Percentiles rank a stretch among this genome's conserved stretches.
These are phyloP conservation scores for Tryphoninae sp. DNA, from an alignment of 2,888 invertebrate genomes.

Conservation along the genomic window DNA sequence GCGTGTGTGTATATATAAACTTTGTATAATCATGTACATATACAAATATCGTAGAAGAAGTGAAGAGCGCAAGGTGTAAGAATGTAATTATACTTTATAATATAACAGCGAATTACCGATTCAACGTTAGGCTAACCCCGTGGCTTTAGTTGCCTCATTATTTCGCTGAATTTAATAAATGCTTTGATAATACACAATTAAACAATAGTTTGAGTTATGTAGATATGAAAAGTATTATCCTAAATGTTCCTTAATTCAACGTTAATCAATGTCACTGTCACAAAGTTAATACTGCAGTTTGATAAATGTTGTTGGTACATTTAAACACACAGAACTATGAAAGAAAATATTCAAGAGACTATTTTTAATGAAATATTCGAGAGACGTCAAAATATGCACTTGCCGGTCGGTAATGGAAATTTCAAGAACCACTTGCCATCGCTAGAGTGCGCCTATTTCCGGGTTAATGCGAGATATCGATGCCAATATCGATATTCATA, in stretches of 20 bases:
- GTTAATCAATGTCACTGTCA: background rate
- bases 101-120: conserved; percentile 51
- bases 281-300: background rate
- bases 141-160: conserved; percentile 70
- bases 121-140: conserved; percentile 66
- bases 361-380: no score
- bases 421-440: background rate
- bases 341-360: no score
- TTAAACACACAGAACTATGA: no score
- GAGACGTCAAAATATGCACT: no score
- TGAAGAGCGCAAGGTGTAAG: conserved; percentile 38
- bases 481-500: background rate
- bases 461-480: conserved; percentile 9
- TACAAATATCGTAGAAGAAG: conserved; percentile 45
- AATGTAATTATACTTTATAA: conserved; percentile 47
- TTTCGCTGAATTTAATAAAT: conserved; percentile 74
- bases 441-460: background rate
- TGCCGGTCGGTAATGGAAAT: background rate
- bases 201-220: background rate
- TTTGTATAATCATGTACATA: conserved; percentile 63
- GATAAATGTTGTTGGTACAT: background rate
- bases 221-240: no score
- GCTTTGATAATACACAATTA: conserved; percentile 70
- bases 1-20: conserved; percentile 37
- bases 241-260: background rate